Conservation (phyloP, 2,888 invertebrate genomes). For the Portevinia maculata region DNA sequence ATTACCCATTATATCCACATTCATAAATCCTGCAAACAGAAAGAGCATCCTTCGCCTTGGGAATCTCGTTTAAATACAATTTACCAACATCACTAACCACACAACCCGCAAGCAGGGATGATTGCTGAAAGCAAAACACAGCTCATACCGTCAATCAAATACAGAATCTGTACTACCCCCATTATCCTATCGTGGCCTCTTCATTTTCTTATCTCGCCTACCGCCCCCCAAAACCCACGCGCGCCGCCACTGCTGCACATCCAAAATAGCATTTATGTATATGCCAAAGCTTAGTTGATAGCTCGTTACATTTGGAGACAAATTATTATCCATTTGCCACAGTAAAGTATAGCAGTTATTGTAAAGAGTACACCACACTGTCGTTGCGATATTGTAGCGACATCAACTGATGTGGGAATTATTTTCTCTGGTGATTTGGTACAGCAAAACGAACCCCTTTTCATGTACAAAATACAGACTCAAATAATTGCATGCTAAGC, state of each 20-base stretch:
- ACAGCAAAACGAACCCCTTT: slow-evolving; percentile 22
- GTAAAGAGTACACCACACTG: background rate
- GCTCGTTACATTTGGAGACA: slow-evolving; percentile 62
- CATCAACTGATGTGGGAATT: slow-evolving; percentile 47
- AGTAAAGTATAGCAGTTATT: slow-evolving; percentile 9
- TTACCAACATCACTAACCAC: slow-evolving; percentile 50
- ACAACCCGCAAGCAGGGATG: slow-evolving; percentile 19
- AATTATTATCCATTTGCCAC: slow-evolving; percentile 62
- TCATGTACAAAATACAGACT: slow-evolving; percentile 4
- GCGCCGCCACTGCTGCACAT: background rate
- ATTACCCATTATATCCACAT: slow-evolving; percentile 20
- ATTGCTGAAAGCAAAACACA: slow-evolving; percentile 28
- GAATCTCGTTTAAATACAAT: slow-evolving; percentile 33
- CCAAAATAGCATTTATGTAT: slow-evolving; percentile 46
- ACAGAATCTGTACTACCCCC: slow-evolving; percentile 43
- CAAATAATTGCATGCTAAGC: slow-evolving; percentile 26
- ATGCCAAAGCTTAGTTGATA: slow-evolving; percentile 45
- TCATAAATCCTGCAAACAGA: slow-evolving; percentile 15
- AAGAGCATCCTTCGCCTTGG: background rate
- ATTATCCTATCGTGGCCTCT: background rate
- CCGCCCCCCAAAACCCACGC: background rate
- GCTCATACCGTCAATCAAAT: slow-evolving; percentile 61
- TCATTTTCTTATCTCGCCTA: background rate
- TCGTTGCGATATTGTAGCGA: slow-evolving; percentile 15
- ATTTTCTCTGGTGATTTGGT: slow-evolving; percentile 44